phyloP scores from a whole-genome alignment of 2,113 vertebrate species.

The Actenoides hombroni region DNA sequence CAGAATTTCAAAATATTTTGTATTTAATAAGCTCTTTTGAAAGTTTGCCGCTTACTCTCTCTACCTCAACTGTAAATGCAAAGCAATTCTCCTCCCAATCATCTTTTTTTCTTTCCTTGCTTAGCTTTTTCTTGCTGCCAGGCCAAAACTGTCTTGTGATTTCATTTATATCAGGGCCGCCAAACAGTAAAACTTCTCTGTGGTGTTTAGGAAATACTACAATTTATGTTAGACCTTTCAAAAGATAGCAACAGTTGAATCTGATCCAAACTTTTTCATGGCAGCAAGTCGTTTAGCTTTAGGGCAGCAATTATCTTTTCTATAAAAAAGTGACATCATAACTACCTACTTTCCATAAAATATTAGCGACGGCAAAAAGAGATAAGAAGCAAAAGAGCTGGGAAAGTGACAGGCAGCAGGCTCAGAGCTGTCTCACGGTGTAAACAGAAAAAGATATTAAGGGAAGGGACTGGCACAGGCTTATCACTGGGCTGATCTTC shows the following conservation, averaged over 20 bases:
- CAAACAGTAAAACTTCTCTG: neutral
- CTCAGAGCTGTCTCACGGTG: fast-evolving
- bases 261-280: neutral
- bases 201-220: neutral
- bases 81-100: fast-evolving
- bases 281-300: neutral
- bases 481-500: neutral
- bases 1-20: neutral
- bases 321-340: neutral
- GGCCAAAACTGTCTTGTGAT: neutral
- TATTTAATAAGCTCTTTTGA: neutral
- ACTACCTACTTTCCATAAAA: neutral
- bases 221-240: neutral
- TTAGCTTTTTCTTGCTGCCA: neutral
- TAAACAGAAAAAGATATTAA: neutral
- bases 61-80: neutral
- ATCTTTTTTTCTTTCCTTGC: neutral
- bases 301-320: neutral
- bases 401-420: neutral
- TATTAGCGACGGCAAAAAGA: fast-evolving
- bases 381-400: neutral
- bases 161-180: neutral
- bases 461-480: neutral
- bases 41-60: neutral
- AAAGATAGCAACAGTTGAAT: neutral